These are phyloP conservation scores for Lamellibrachia luymesi DNA, from an alignment of 1,140 invertebrate species.

Conservation along the genomic window DNA sequence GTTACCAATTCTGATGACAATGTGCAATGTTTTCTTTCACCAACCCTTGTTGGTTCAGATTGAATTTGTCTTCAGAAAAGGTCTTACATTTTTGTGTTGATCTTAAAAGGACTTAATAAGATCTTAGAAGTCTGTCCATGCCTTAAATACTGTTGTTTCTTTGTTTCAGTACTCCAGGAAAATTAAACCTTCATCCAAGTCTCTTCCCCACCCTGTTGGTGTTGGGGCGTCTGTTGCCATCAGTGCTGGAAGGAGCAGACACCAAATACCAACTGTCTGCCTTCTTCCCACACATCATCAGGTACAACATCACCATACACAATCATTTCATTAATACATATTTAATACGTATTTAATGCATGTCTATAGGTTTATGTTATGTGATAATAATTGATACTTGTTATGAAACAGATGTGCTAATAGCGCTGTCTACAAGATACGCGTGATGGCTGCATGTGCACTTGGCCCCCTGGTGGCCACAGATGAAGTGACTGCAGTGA, in stretches of 20 bases:
- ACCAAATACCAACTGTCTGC: conserved; percentile 62
- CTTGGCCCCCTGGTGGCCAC: conserved; percentile 65
- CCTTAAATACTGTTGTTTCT: not conserved
- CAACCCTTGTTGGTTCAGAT: not conserved
- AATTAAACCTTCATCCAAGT: conserved; percentile 52
- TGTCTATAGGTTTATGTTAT: not conserved
- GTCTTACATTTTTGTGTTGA: too few relatives aligned
- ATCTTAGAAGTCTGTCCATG: too few relatives aligned
- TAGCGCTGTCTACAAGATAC: conserved; percentile 59
- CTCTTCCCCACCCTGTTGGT: conserved; percentile 79
- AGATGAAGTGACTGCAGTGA: conserved; percentile 41
- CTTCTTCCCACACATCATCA: conserved; percentile 54
- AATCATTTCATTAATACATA: too few relatives aligned
- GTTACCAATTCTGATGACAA: not conserved
- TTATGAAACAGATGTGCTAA: conserved; percentile 51
- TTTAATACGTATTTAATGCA: not conserved
- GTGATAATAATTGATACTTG: not conserved
- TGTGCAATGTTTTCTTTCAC: not conserved
- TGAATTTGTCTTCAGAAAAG: too few relatives aligned
- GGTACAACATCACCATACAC: conserved; percentile 30
- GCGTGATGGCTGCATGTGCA: conserved; percentile 69
- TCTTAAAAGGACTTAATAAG: too few relatives aligned
- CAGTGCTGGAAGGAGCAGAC: conserved; percentile 67
- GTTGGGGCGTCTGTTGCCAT: conserved; percentile 75
- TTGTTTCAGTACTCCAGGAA: conserved; percentile 40